Percentiles rank a stretch among this genome's conserved stretches.
Conservation (phyloP, 2,113 vertebrate genomes). For the Lethenteron camtschaticum region DNA sequence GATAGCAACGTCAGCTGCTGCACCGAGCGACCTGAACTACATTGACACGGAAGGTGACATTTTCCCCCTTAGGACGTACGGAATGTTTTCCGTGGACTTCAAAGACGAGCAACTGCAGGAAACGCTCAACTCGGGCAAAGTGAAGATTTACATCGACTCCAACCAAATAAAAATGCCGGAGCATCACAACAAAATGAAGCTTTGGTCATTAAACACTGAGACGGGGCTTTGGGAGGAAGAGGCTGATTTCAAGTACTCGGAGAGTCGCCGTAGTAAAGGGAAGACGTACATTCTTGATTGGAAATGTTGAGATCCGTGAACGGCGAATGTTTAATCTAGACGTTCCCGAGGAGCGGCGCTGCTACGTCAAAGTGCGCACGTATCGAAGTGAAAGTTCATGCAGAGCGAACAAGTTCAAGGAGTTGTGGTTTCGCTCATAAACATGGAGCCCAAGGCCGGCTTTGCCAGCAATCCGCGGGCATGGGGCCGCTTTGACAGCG, state of each 20-base stretch:
- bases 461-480: constrained; percentile 61
- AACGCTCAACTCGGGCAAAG: constrained; percentile 33
- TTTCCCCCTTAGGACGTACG: constrained; percentile 60
- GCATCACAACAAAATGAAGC: constrained; percentile 52
- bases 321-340: constrained; percentile 81
- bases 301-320: constrained; percentile 73
- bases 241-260: constrained; percentile 26
- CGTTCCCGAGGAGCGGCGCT: constrained; percentile 76
- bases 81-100: constrained; percentile 82
- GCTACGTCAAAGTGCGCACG: constrained; percentile 77
- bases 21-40: constrained; percentile 72
- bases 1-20: constrained; percentile 30
- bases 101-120: constrained; percentile 31
- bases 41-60: constrained; percentile 47
- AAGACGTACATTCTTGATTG: constrained; percentile 78
- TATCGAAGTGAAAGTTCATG: constrained; percentile 78
- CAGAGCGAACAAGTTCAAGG: constrained; percentile 62
- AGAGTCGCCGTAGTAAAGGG: constrained; percentile 31
- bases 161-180: constrained; percentile 56
- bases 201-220: constrained; percentile 70
- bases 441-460: constrained; percentile 64
- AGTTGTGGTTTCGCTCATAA: constrained; percentile 58
- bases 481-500: constrained; percentile 93
- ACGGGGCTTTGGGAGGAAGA: constrained; percentile 86
- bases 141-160: constrained; percentile 47